These are phyloP conservation scores for Nephrotoma guestfalica DNA, from an alignment of 2,888 invertebrate genomes.

Conservation along the genomic window DNA sequence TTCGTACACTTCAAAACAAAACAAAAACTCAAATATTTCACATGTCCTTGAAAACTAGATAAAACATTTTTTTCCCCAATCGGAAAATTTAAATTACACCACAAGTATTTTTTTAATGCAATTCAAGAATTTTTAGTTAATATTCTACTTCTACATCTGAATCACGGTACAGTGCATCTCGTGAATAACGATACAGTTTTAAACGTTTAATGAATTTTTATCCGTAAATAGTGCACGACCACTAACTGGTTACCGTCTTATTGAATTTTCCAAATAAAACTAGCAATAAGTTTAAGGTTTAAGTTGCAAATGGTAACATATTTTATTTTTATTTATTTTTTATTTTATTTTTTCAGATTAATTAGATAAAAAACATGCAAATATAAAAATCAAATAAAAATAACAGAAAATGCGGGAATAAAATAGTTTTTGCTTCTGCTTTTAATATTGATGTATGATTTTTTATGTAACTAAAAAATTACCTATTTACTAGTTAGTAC, in stretches of 20 bases:
- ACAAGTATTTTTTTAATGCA: not conserved
- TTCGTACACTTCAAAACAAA: not conserved
- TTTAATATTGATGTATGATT: not conserved
- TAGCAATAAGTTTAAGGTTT: not conserved
- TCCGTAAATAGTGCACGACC: not conserved
- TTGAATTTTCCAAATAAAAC: not conserved
- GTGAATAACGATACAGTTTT: not conserved
- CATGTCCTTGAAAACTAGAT: not conserved
- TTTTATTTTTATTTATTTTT: not conserved
- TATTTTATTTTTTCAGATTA: not conserved
- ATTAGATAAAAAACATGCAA: not conserved
- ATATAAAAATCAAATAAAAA: not conserved
- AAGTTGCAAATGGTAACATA: not conserved
- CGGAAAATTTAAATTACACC: not conserved
- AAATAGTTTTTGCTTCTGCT: not conserved
- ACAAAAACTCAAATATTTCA: not conserved
- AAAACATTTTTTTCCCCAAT: not conserved
- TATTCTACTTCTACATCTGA: not conserved
- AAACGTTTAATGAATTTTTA: not conserved
- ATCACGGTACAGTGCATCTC: not conserved
- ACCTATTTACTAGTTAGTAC: not conserved
- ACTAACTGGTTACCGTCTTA: not conserved
- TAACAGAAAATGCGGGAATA: not conserved
- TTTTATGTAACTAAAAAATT: not conserved
- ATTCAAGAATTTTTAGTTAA: not conserved